Percentiles rank a stretch among this genome's conserved stretches.
Evolutionary conservation across 2,797 vertebrate species (phyloP).

Genomic region (Mus minutoides): DNA sequence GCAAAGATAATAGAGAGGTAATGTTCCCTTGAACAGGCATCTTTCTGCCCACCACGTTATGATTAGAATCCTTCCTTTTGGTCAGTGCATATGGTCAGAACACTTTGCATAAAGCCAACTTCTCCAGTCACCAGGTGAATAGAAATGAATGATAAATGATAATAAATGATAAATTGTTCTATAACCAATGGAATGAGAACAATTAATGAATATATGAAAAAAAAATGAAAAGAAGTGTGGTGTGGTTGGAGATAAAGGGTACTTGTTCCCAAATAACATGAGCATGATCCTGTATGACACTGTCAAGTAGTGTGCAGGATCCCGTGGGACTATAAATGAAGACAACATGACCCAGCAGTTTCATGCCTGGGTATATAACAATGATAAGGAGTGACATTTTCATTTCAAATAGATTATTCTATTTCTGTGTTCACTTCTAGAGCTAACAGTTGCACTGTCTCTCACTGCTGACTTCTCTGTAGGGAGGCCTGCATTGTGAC

Average conservation of each 20-base stretch:
- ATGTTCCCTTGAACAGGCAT: neutral
- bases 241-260: neutral
- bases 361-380: neutral
- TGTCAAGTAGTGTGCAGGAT: too few relatives aligned
- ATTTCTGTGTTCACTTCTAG: neutral
- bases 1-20: too few relatives aligned
- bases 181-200: too few relatives aligned
- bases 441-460: neutral
- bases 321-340: neutral
- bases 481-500: too few relatives aligned
- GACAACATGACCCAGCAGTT: neutral
- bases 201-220: too few relatives aligned
- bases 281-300: neutral
- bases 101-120: too few relatives aligned
- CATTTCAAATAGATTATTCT: neutral
- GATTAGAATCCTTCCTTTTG: neutral
- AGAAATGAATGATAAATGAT: too few relatives aligned
- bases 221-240: too few relatives aligned
- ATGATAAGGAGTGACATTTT: neutral
- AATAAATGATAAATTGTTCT: too few relatives aligned
- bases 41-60: neutral
- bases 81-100: too few relatives aligned
- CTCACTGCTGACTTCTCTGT: neutral
- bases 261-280: neutral
- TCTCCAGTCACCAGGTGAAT: too few relatives aligned